Evolutionary conservation across 30 jellyfish, hydroid and myxozoan species (phyloP), one percentile per base, ranked within the genome.

Genomic region (Aurelia aurita complex sp. Pacific): DNA sequence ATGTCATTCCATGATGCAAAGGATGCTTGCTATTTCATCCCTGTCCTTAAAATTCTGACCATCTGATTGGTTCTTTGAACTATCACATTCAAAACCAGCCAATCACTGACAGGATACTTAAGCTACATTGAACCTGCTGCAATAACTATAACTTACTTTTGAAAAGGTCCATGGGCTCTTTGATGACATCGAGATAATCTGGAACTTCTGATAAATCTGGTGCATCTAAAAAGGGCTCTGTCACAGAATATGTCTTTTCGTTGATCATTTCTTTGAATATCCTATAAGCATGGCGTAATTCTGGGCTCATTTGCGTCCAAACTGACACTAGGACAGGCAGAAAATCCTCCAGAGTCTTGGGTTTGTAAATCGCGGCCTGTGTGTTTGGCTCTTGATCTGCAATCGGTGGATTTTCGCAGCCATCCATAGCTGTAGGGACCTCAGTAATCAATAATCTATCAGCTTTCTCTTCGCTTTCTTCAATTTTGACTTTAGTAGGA

Each of bases 251-350:
- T 36, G 88, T 64, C 71, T 94, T 90, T 19, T 94, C 96, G 54
- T 64, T 67, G 19, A 89, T 16, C 33, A 94, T 32, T 60, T 94
- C 97, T 85, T 96, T 82, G 69, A 83, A 90, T n/a, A 94, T 68
- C 52, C 86, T 79, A 80, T 89, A 94, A 2, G 98, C 99, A 66
- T 87, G 92, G 42, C 90, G 95, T 7, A 89, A 51, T 77, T 86
- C 97, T 54, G 92, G 92, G 66, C 78, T 29, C 89, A 85, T 75
- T 64, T 73, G 66, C 46, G 55, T 35, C 88, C 89, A 85, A 7
- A 85, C 95, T 29, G 61, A 84, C 43, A 85, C 95, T 70, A 85
- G 73, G 16, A 77, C 88, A 61, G 88, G 89, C 65, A 77, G 89
- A 76, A 85, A 60, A 43, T 75, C 95, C 72, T 84, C 79, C 18